Percentiles rank a stretch among this genome's conserved stretches.
Evolutionary conservation across 92 coral and sea anemone species (phyloP).

Genomic region (Epizoanthus fatuus): DNA sequence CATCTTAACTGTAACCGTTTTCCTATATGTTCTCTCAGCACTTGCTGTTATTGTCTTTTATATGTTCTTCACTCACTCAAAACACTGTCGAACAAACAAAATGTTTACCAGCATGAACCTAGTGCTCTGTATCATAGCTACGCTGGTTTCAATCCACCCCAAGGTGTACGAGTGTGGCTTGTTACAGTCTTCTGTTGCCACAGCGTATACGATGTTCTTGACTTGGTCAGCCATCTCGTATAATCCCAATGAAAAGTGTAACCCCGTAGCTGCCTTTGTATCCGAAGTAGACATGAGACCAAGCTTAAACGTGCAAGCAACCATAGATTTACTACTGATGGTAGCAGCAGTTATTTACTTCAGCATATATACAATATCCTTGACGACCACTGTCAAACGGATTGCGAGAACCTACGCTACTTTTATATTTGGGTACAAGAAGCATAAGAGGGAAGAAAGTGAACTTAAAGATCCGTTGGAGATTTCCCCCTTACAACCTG

Average conservation of each 20-base stretch:
- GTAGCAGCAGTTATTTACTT: constrained; percentile 80
- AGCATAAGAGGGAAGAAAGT: neutral
- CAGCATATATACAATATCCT: constrained; percentile 72
- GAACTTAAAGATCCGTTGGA: constrained; percentile 18
- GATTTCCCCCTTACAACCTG: constrained; percentile 25
- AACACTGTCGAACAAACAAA: constrained; percentile 86
- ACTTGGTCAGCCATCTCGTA: constrained; percentile 95
- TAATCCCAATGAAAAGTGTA: constrained; percentile 96
- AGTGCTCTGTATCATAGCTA: constrained; percentile 85
- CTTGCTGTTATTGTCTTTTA: constrained; percentile 83
- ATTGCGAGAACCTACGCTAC: constrained; percentile 46
- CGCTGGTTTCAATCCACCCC: constrained; percentile 91
- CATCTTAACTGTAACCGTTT: constrained; percentile 60
- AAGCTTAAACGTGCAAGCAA: constrained; percentile 88
- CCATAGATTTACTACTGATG: constrained; percentile 79
- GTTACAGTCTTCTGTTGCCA: constrained; percentile 83
- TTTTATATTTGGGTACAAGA: neutral
- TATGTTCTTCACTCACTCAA: constrained; percentile 78
- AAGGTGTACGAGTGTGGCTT: constrained; percentile 88
- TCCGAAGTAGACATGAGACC: constrained; percentile 98
- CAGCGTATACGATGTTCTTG: constrained; percentile 80
- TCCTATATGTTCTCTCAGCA: constrained; percentile 75
- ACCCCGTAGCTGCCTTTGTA: constrained; percentile 92
- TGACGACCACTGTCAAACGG: constrained; percentile 66
- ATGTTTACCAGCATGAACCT: constrained; percentile 90